Percentiles rank a stretch among this genome's conserved stretches.
Conservation (phyloP, 2,113 vertebrate species). For the Capra hircus region DNA sequence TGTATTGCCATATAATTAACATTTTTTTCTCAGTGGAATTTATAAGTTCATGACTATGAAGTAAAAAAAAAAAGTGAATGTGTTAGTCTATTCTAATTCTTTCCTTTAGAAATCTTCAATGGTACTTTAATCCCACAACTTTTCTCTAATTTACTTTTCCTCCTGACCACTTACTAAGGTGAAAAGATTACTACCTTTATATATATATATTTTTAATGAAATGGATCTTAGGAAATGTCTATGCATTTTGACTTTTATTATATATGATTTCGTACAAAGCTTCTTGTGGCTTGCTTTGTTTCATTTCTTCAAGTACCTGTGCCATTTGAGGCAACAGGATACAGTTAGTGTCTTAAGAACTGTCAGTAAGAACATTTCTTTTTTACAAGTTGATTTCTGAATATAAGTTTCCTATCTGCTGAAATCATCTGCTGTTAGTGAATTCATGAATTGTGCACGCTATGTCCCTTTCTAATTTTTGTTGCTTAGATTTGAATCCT, state of each 20-base stretch:
- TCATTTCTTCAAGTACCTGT: neutral
- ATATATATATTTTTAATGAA: neutral
- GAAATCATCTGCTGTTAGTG: neutral
- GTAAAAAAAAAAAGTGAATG: neutral
- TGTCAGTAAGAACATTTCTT: neutral
- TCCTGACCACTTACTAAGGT: neutral
- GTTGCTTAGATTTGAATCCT: neutral
- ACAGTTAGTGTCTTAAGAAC: neutral
- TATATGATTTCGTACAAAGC: neutral
- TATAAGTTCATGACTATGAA: neutral
- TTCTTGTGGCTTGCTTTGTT: neutral
- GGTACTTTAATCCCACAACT: neutral
- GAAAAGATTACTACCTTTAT: neutral
- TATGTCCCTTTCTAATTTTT: neutral
- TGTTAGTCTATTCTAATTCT: neutral
- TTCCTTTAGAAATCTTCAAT: neutral
- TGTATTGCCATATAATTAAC: neutral
- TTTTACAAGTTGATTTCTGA: neutral
- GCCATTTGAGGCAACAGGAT: neutral
- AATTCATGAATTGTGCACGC: fast-evolving
- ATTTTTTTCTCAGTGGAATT: neutral
- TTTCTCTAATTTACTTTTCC: neutral
- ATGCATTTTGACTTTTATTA: neutral
- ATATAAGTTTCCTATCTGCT: neutral
- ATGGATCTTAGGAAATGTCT: neutral